Base-by-base conservation (phyloP, 2,888 invertebrate species). In the Hedya salicella region DNA sequence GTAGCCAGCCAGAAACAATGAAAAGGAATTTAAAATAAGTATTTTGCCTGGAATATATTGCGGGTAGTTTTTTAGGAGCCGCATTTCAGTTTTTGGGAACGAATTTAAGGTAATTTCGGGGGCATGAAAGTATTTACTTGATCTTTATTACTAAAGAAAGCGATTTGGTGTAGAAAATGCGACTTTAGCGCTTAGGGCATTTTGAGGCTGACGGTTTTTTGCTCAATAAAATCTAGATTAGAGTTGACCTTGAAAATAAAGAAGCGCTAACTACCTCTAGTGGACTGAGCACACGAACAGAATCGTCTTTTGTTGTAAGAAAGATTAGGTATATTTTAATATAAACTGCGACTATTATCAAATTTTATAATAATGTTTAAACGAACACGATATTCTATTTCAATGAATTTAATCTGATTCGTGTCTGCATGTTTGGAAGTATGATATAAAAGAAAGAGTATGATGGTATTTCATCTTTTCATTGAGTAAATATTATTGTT, bases 1-100 rank as follows among this genome's bases (percentile, higher is more conserved):
- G 3, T 13, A 39, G 65, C 60, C 60, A 66, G 59, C 53, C 53
- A 60, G 44, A 65, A 66, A 66, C 65, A 66, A 66, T 66, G 65
- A 65, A 50, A 65, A 60, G 60, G 65, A 66, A 66, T 66, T 66
- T 66, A 66, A 66, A 66, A 66, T 66, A 66, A 66, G 60, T 59
- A 32, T 46, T 60, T 48, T 48, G 39, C 40, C 11, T 40, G 44
- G 39, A 59, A 59, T 57, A 57, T 48, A 56, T 42, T 14, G 30
- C 17, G 30, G 44, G 17, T 56, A 54, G 54, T 54, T 54, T 56
- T 44, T 30, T 13, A 25, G 16, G 30, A 13, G 17, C 42, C 25
- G 44, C 21, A 56, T 56, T 44, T 56, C 0, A 54, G 25, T 54
- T 54, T 53, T 40, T 25, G 25, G 54, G 1, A 19, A 3, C 14